Conservation (phyloP, 2,113 vertebrate species). For the Oceanites oceanicus region DNA sequence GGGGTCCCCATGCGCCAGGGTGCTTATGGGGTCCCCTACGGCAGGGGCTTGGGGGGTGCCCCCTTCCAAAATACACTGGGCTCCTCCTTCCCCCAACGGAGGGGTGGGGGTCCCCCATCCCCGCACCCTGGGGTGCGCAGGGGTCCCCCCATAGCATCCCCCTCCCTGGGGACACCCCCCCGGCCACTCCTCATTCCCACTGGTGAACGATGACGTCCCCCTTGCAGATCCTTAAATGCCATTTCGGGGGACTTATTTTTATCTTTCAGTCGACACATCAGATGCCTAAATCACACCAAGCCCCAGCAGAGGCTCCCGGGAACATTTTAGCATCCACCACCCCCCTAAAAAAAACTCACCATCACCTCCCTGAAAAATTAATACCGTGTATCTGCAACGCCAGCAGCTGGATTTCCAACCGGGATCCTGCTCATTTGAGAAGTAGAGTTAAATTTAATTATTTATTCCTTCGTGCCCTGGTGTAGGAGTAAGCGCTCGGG, state of each 20-base stretch:
- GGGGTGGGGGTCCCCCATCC: neutral
- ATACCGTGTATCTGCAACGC: accelerated
- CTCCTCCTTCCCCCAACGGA: neutral
- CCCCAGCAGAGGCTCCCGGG: neutral
- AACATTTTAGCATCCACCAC: neutral
- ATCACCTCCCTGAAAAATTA: neutral
- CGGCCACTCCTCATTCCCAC: neutral
- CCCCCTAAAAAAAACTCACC: neutral
- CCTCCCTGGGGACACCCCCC: neutral
- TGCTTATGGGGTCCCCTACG: accelerated
- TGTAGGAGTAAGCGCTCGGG: neutral
- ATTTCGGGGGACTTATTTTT: neutral
- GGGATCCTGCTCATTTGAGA: neutral
- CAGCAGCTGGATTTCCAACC: neutral
- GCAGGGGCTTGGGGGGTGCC: too few relatives aligned
- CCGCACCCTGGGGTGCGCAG: neutral
- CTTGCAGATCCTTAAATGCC: neutral
- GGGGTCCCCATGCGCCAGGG: neutral
- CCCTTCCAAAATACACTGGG: neutral
- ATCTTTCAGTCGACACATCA: neutral
- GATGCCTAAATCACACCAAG: neutral
- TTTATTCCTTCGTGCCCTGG: neutral
- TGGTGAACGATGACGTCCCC: neutral
- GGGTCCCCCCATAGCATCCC: neutral
- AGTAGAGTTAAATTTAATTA: neutral